Percentiles rank a stretch among this genome's conserved stretches.
phyloP scores from a whole-genome alignment of 2,797 vertebrate species.

The Bovichtus diacanthus region DNA sequence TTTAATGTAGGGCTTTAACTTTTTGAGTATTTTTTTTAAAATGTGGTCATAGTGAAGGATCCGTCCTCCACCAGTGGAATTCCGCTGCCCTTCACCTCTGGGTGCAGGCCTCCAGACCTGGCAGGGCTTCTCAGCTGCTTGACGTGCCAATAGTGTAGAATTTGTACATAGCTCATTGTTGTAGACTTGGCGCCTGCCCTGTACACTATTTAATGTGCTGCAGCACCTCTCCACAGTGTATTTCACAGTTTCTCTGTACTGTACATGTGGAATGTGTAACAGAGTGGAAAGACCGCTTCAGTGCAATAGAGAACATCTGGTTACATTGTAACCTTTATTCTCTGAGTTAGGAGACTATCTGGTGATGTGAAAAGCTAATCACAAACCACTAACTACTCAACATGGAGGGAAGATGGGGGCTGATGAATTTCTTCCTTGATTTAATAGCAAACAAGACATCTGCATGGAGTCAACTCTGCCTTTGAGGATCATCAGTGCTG shows the following conservation, averaged over 20 bases:
- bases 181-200: background rate
- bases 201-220: background rate
- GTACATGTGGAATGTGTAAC: background rate
- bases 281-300: background rate
- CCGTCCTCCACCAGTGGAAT: background rate
- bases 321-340: constrained; percentile 10
- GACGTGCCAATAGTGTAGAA: background rate
- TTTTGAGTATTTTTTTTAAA: no score
- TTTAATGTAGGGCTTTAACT: no score
- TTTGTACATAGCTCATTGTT: background rate
- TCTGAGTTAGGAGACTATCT: constrained; percentile 11
- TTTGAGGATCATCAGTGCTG: constrained; percentile 47
- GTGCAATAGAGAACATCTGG: constrained; percentile 8
- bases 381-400: constrained; percentile 13
- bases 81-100: background rate
- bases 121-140: background rate
- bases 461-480: constrained; percentile 29
- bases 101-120: background rate
- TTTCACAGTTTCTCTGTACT: background rate
- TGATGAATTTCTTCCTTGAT: constrained; percentile 35
- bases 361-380: constrained; percentile 30
- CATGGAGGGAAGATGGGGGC: background rate
- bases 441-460: constrained; percentile 42
- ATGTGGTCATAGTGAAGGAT: no score
- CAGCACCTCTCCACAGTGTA: background rate